Base-by-base conservation (phyloP, 2,797 vertebrate species). In the Chrosomus eos region DNA sequence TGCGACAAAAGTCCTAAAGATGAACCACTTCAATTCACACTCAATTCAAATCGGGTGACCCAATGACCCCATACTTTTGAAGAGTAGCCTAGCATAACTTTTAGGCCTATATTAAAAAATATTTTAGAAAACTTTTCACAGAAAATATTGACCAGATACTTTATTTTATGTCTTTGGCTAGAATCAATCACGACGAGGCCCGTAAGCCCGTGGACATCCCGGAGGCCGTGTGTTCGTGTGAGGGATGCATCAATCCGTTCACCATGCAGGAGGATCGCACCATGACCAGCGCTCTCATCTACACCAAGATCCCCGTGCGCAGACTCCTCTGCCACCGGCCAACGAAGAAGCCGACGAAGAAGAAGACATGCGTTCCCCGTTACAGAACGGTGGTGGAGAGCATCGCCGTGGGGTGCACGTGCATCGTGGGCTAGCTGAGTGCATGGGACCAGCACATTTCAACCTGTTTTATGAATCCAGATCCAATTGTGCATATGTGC, bases 331-430 rank as follows among this genome's bases (percentile, higher is more conserved):
- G 96, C 88, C 93, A 93, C 0, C 62, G 64, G n/a, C 33, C 79
- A 8, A 71, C 73, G 45, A 80, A 7, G 36, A 94, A 92, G 92
- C 86, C 91, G 90, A 92, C 93, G 93, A 90, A 94, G 94, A 97
- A 97, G 96, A 99, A 99, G 97, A 98, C 98, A 96, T 99, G 98
- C 95, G 97, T 98, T 94, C 99, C 96, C 91, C 97, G 97, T 89
- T 98, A 97, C 85, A 92, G 93, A 87, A 90, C 81, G 16, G 95
- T 96, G 88, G 95, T 97, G 94, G 96, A 97, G 91, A 96, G 95
- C 90, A 95, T 97, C 0, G 96, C 96, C 0, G 96, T 97, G 84
- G 96, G 95, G 82, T 97, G 96, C 85, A 97, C 96, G 81, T 97
- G 96, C 88, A 96, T 97, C 89, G 96, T 96, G 91, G 96, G 93